These are phyloP conservation scores for Rachycentron canadum DNA, from an alignment of 2,797 vertebrate genomes.

Conservation along the genomic window DNA sequence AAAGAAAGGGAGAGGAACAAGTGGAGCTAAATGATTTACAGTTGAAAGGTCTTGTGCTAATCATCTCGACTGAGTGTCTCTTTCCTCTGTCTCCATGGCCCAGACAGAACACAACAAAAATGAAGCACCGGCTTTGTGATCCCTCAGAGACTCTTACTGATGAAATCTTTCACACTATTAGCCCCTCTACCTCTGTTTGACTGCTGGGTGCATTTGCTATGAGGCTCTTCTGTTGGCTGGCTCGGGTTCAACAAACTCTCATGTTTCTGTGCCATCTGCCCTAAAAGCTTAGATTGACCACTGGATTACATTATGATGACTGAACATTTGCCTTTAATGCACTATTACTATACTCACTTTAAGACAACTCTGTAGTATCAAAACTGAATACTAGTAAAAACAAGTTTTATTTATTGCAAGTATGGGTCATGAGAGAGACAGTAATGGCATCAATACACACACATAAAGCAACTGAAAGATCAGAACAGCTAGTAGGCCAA, in stretches of 20 bases:
- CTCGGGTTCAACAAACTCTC: conserved; percentile 16
- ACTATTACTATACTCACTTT: conserved; percentile 11
- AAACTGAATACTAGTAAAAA: conserved; percentile 37
- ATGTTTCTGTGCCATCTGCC: conserved; percentile 12
- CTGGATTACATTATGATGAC: conserved; percentile 41
- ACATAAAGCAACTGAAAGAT: conserved; percentile 55
- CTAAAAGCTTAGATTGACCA: conserved; percentile 33
- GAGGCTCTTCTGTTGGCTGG: conserved; percentile 19
- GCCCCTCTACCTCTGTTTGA: conserved; percentile 40
- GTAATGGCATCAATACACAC: conserved; percentile 53
- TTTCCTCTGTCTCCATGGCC: conserved; percentile 25
- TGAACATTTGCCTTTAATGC: conserved; percentile 23
- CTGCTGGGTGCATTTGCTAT: conserved; percentile 32
- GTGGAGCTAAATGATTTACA: conserved; percentile 58
- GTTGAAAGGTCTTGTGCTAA: conserved; percentile 38
- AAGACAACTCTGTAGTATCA: conserved; percentile 24
- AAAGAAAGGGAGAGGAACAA: conserved; percentile 47
- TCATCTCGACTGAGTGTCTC: conserved; percentile 46
- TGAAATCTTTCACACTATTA: conserved; percentile 30
- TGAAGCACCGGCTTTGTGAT: neutral
- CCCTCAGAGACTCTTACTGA: conserved; percentile 11
- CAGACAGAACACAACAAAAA: conserved; percentile 26
- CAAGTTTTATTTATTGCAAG: conserved; percentile 51
- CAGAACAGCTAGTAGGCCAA: conserved; percentile 45
- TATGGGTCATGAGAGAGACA: conserved; percentile 29